Conservation (phyloP, 2,888 invertebrate species). For the Drepana falcataria region DNA sequence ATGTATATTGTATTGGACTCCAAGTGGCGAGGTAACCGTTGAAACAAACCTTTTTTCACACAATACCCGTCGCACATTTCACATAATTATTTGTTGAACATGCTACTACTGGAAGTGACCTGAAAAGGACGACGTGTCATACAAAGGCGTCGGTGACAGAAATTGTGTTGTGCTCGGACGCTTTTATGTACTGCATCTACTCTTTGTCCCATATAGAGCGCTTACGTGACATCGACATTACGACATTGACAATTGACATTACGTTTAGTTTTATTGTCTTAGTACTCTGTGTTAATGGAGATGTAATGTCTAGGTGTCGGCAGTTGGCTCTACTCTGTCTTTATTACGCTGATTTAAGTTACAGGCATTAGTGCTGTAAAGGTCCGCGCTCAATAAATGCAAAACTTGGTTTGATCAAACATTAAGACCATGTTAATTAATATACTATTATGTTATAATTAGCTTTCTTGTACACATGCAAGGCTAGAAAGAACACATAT, state of each 20-base stretch:
- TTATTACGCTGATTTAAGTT: background rate
- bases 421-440: no score
- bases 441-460: no score
- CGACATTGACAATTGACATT: no score
- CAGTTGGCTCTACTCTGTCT: background rate
- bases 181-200: conserved; percentile 54
- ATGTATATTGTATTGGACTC: background rate
- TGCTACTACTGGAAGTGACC: conserved; percentile 65
- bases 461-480: no score
- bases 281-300: background rate
- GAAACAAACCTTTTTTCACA: conserved; percentile 38
- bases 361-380: background rate
- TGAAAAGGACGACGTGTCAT: conserved; percentile 65
- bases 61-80: conserved; percentile 45
- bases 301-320: background rate
- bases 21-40: conserved; percentile 10
- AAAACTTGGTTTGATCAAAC: no score
- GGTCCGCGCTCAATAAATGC: no score
- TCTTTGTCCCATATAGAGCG: conserved; percentile 50
- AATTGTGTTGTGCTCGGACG: conserved; percentile 57
- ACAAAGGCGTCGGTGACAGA: conserved; percentile 60
- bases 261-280: background rate
- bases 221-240: conserved; percentile 5
- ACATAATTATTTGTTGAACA: conserved; percentile 62
- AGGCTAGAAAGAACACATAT: no score